Evolutionary conservation across 2,797 vertebrate genomes (phyloP).

Genomic region (Telmatherina bonti): DNA sequence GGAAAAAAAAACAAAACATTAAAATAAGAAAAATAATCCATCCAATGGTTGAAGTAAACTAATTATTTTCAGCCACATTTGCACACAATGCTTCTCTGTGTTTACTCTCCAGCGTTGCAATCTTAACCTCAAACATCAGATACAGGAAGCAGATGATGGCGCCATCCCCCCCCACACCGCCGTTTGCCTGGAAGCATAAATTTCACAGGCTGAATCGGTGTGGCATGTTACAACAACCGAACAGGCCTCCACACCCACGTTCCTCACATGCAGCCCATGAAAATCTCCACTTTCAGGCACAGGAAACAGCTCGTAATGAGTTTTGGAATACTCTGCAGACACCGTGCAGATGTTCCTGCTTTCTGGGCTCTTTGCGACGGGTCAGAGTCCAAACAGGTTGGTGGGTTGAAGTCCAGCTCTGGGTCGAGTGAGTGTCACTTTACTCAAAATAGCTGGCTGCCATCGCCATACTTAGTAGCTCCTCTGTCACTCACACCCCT

Average conservation of each 20-base stretch:
- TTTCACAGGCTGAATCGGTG: slow-evolving; percentile 10
- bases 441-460: slow-evolving; percentile 60
- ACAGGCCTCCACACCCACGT: slow-evolving; percentile 30
- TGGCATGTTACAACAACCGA: slow-evolving; percentile 34
- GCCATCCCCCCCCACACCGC: neutral
- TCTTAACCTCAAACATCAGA: slow-evolving; percentile 17
- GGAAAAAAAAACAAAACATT: neutral
- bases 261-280: neutral
- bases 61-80: neutral
- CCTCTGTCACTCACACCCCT: slow-evolving; percentile 2
- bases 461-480: slow-evolving; percentile 50
- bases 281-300: neutral
- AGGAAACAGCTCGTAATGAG: neutral
- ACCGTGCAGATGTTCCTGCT: neutral
- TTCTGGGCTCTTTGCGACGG: neutral
- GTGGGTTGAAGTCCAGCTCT: slow-evolving; percentile 13
- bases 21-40: neutral
- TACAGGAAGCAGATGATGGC: slow-evolving; percentile 35
- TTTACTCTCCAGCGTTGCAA: neutral
- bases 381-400: slow-evolving; percentile 12
- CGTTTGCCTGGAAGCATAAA: slow-evolving; percentile 13
- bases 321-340: neutral
- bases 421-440: slow-evolving; percentile 8
- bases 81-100: slow-evolving; percentile 32
- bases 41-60: neutral